Evolutionary conservation across 1,140 invertebrate species (phyloP).

Genomic region (Apocrypta bakeri): DNA sequence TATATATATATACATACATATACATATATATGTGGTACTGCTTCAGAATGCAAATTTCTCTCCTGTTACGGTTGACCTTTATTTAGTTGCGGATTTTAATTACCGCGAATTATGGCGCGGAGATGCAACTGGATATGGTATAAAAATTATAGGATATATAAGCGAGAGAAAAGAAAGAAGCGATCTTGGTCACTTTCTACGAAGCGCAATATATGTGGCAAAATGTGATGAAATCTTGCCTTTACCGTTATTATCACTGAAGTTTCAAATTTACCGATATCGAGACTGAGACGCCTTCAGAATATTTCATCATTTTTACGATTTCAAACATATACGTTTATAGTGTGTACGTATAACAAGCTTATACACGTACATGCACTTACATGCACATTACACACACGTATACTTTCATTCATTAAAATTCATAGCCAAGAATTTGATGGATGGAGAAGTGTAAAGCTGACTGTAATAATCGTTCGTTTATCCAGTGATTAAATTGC

Average conservation of each 20-base stretch:
- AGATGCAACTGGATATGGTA: background rate
- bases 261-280: background rate
- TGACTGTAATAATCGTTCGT: background rate
- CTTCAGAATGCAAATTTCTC: background rate
- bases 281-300: background rate
- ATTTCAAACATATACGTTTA: background rate
- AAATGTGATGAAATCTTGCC: background rate
- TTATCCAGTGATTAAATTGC: too few species aligned
- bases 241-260: background rate
- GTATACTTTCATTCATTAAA: constrained; percentile 1
- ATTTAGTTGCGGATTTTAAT: background rate
- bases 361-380: too few species aligned
- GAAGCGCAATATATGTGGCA: background rate
- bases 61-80: background rate
- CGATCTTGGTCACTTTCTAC: constrained; percentile 1
- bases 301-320: constrained; percentile 3
- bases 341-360: too few species aligned
- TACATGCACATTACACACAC: too few species aligned
- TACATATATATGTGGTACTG: too few species aligned
- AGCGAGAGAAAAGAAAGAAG: background rate
- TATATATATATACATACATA: too few species aligned
- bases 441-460: background rate
- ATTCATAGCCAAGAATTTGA: background rate
- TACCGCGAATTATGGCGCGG: background rate
- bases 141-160: background rate